Base-by-base conservation (phyloP, 2,113 vertebrate species). In the Actenoides hombroni region DNA sequence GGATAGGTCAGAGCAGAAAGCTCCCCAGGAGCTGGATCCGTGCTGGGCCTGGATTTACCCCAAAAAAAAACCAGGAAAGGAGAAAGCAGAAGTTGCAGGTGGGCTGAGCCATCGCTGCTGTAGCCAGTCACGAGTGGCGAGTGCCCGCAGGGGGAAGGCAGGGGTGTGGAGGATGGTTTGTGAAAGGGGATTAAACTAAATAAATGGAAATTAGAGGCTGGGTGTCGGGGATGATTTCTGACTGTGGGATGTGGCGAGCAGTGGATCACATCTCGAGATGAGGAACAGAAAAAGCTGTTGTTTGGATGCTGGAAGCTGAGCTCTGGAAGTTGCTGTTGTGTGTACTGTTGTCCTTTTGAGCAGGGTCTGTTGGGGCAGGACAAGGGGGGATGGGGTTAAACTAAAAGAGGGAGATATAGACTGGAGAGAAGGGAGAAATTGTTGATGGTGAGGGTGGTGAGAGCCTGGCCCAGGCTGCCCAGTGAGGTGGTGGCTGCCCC, bases 221-320 rank as follows among this genome's bases (percentile, higher is more conserved):
- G 59, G 35, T 21, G 60, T 51, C 0, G 0, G 3, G 21, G 33
- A 13, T 16, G 60, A 26, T 86, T 59, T 61, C 48, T 76, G 48
- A 7, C 0, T 29, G 14, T 59, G 61, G 61, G 65, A n/a, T 42
- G 35, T 53, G 28, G 53, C 25, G 11, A 46, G 57, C 16, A 35
- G 23, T 13, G 29, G 63, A 26, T 67, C 5, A 0, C 33, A 2
- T 39, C 53, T 54, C 2, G 1, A 56, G 29, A 46, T 3, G 5
- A 65, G 44, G 35, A 69, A 20, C 16, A 46, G 39, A 40, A 37
- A 49, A 48, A 49, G 1, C 49, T 44, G 6, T 20, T 69, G 42
- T 64, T 59, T 65, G 79, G 35, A 23, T 0, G 5, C 42, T 59
- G 82, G 33, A 69, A 74, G 26, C 29, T 17, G 78, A 79, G 53